Evolutionary conservation across 2,113 vertebrate species (phyloP).

Genomic region (Tor tambroides): DNA sequence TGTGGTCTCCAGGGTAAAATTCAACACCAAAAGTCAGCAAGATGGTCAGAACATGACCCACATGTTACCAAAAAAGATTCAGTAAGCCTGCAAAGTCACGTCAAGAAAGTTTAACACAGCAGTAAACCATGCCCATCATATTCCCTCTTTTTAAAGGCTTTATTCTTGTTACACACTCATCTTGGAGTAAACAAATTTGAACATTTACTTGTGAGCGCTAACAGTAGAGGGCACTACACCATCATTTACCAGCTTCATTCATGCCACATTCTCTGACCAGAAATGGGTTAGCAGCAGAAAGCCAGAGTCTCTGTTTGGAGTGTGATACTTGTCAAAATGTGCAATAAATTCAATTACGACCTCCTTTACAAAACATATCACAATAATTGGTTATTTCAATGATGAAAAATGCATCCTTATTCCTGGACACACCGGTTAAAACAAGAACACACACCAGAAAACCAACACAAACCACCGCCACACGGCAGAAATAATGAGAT

Average conservation of each 20-base stretch:
- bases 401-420: not conserved
- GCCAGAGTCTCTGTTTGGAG: slow-evolving; percentile 4
- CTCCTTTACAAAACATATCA: not conserved
- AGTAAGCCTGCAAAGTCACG: not conserved
- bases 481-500: slow-evolving; percentile 73
- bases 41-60: not conserved
- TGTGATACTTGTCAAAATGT: not conserved
- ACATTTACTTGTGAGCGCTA: slow-evolving; percentile 65
- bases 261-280: slow-evolving; percentile 34
- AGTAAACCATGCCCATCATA: not conserved
- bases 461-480: not conserved
- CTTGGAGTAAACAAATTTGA: slow-evolving; percentile 8
- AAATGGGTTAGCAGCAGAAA: slow-evolving; percentile 44
- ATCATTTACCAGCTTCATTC: slow-evolving; percentile 61
- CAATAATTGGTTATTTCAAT: not conserved
- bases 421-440: not conserved
- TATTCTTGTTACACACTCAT: not conserved
- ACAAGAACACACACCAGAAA: slow-evolving; percentile 12
- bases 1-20: not conserved
- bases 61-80: not conserved
- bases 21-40: slow-evolving; percentile 2
- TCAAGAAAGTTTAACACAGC: not conserved
- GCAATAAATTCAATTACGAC: not conserved
- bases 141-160: not conserved
- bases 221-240: slow-evolving; percentile 82